Base-by-base conservation (phyloP, 2,797 vertebrate species). In the Epinephelus awoara region DNA sequence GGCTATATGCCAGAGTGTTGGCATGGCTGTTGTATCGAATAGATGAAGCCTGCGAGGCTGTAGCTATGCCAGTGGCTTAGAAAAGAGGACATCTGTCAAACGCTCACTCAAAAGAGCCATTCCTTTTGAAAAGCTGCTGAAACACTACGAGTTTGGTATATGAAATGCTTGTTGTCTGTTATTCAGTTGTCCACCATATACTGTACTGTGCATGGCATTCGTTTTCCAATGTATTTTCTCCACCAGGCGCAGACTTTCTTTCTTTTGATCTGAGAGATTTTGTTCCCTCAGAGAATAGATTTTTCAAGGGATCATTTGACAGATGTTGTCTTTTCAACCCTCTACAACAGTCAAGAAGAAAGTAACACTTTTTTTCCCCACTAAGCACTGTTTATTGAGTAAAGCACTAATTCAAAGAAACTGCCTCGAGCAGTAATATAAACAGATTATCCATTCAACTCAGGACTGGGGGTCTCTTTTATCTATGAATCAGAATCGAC, bases 401-500 rank as follows among this genome's bases (percentile, higher is more conserved):
- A 90, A 90, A 91, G 66, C 79, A 56, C 68, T 89, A 83, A 93
- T 91, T 91, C 86, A 89, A 92, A 89, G 89, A 86, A 85, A 92
- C 52, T 77, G 88, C 91, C 85, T 88, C 40, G 2, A 90, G 84
- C 83, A 44, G 77, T 88, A 83, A 88, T 88, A 90, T 86, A 87
- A 91, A 91, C 85, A 89, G 85, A 90, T 92, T 87, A 93, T 91
- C 92, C 75, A 87, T 91, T 93, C 92, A 89, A 75, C 85, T 89
- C 82, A 88, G 89, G 84, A 70, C 85, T 47, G 57, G 69, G 72
- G 70, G 67, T 69, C 81, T 87, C 65, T 91, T 89, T 90, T 85
- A 90, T 91, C 90, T 82, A 47, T 67, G 83, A 91, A 90, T 92
- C 87, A 80, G 77, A 85, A 91, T 78, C 49, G 65, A 91, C 87